A percentile compares a stretch with the other conserved stretches of the same genome.
Conservation (phyloP, 1,140 invertebrate species). For the Nebria ingens region DNA sequence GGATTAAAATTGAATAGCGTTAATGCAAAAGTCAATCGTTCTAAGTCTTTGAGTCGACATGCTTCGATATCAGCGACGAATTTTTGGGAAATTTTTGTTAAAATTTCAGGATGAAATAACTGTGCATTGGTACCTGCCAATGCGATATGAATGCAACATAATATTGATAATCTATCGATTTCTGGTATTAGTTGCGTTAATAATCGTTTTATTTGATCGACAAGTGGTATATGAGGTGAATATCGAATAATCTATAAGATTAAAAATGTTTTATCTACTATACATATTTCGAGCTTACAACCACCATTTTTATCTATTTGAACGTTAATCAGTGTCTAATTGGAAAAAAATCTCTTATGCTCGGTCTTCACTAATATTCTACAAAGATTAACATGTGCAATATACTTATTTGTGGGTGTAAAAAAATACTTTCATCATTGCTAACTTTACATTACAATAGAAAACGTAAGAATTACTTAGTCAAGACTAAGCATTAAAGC, state of each 20-base stretch:
- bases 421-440: no score
- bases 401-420: no score
- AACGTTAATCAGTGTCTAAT: not conserved
- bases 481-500: no score
- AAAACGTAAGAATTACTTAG: no score
- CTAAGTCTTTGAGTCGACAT: slow-evolving; percentile 50
- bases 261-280: not conserved
- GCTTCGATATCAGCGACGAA: slow-evolving; percentile 20
- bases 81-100: slow-evolving; percentile 19
- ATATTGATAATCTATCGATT: slow-evolving; percentile 34
- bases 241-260: slow-evolving; percentile 30
- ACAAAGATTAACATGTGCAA: no score
- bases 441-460: no score
- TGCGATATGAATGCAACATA: slow-evolving; percentile 40
- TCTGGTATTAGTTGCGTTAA: slow-evolving; percentile 29
- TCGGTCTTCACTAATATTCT: no score
- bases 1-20: slow-evolving; percentile 38
- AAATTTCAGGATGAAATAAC: slow-evolving; percentile 23
- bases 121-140: slow-evolving; percentile 38
- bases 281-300: not conserved
- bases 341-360: not conserved
- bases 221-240: slow-evolving; percentile 28
- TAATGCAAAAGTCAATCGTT: slow-evolving; percentile 42
- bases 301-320: not conserved
- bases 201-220: slow-evolving; percentile 25